A percentile compares a stretch with the other conserved stretches of the same genome.
Conservation (phyloP, 2,797 vertebrate species). For the Oryzias dopingdopingensis region DNA sequence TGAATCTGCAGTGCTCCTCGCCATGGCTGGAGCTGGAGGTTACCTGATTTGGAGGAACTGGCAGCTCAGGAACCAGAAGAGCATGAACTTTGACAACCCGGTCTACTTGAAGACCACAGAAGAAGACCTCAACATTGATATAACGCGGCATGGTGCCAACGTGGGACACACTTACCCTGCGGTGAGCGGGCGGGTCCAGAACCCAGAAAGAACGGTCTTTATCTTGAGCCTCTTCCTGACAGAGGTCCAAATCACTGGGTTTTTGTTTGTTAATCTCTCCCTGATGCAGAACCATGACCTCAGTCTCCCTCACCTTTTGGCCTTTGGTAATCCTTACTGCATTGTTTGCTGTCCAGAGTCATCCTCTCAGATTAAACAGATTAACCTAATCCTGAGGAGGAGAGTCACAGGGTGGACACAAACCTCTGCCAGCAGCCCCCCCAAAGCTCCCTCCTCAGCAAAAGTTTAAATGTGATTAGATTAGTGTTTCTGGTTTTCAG, state of each 20-base stretch:
- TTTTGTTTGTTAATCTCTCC: too few relatives aligned
- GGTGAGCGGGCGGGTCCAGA: constrained; percentile 76
- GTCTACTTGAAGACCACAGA: constrained; percentile 98
- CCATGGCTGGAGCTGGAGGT: constrained; percentile 81
- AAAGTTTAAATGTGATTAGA: too few relatives aligned
- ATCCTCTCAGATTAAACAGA: constrained; percentile 50
- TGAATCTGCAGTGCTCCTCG: constrained; percentile 81
- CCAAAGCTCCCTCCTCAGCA: constrained; percentile 7
- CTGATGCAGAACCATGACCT: too few relatives aligned
- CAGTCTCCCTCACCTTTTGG: constrained; percentile 20
- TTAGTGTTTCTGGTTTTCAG: too few relatives aligned
- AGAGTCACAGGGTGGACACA: neutral
- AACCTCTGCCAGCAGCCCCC: neutral
- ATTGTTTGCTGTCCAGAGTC: constrained; percentile 10
- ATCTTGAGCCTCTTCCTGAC: neutral
- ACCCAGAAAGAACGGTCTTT: neutral
- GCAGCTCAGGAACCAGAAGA: constrained; percentile 97
- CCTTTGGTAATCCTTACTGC: constrained; percentile 40
- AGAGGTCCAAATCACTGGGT: too few relatives aligned
- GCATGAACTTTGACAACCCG: constrained; percentile 99
- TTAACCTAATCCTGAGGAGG: constrained; percentile 25
- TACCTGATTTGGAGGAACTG: constrained; percentile 97
- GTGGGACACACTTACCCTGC: constrained; percentile 97
- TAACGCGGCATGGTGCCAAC: constrained; percentile 84
- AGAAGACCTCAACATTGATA: constrained; percentile 94